Evolutionary conservation across 2,113 vertebrate species (phyloP).

Genomic region (Acrocephalus arundinaceus): DNA sequence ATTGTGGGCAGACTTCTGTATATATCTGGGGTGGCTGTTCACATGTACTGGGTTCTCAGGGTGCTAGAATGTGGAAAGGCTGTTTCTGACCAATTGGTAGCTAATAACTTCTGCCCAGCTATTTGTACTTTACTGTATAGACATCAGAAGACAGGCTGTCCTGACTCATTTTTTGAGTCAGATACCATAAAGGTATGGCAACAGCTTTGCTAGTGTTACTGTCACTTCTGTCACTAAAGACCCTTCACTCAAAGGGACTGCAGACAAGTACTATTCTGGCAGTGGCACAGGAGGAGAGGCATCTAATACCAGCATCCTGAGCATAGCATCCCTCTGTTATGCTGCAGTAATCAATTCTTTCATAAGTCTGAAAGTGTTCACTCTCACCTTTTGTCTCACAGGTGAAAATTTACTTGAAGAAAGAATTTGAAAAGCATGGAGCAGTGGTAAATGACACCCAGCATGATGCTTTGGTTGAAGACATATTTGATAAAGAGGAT

Average conservation of each 20-base stretch:
- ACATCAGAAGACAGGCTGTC: background rate
- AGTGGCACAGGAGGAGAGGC: background rate
- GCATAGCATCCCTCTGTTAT: background rate
- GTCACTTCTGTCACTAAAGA: background rate
- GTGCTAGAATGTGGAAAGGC: background rate
- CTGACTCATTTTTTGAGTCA: background rate
- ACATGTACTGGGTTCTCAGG: background rate
- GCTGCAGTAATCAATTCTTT: background rate
- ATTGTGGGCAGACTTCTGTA: background rate
- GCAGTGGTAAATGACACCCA: slow-evolving; percentile 91
- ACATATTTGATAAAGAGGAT: slow-evolving; percentile 96
- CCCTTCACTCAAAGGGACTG: background rate
- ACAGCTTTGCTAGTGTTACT: background rate
- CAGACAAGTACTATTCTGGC: background rate
- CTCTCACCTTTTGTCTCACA: slow-evolving; percentile 52
- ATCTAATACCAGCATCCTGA: background rate
- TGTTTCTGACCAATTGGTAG: background rate
- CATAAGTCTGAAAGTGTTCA: background rate
- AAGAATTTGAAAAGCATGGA: slow-evolving; percentile 92
- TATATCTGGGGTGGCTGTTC: background rate
- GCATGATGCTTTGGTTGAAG: slow-evolving; percentile 88
- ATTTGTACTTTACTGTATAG: background rate
- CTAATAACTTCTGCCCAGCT: background rate
- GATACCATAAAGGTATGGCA: background rate
- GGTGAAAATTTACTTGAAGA: slow-evolving; percentile 93